phyloP scores from a whole-genome alignment of 2,797 vertebrate genomes.

The Sebastiscus tertius region DNA sequence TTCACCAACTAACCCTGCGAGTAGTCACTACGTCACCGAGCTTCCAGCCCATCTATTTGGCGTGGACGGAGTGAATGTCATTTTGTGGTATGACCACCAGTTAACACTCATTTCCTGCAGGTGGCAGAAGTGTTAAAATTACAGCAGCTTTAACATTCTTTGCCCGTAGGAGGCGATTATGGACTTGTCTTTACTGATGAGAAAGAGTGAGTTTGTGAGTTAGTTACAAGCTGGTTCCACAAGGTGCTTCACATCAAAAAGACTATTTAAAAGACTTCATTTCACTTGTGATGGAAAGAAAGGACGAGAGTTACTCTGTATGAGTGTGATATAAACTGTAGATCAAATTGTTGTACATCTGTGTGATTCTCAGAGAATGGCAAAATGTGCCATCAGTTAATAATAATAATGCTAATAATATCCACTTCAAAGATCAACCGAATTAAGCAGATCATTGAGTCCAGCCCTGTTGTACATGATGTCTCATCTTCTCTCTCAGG shows the following conservation, averaged over 20 bases:
- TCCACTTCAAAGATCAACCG: neutral
- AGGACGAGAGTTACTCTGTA: neutral
- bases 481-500: conserved; percentile 74
- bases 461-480: conserved; percentile 25
- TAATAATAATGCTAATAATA: neutral
- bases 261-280: neutral
- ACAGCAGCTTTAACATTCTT: neutral
- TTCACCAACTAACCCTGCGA: neutral
- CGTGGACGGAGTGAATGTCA: neutral
- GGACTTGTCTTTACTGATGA: neutral
- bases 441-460: neutral
- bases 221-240: neutral
- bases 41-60: neutral
- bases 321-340: conserved; percentile 1
- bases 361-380: neutral
- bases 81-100: neutral
- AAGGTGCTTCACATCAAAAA: conserved; percentile 15
- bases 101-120: neutral
- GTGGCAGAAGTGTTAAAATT: neutral
- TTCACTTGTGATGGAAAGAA: neutral
- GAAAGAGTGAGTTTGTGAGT: neutral
- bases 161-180: neutral
- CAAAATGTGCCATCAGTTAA: neutral
- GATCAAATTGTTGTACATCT: neutral
- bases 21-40: neutral